phyloP scores from a whole-genome alignment of 1,140 invertebrate species.

The Drosophila arawakana region DNA sequence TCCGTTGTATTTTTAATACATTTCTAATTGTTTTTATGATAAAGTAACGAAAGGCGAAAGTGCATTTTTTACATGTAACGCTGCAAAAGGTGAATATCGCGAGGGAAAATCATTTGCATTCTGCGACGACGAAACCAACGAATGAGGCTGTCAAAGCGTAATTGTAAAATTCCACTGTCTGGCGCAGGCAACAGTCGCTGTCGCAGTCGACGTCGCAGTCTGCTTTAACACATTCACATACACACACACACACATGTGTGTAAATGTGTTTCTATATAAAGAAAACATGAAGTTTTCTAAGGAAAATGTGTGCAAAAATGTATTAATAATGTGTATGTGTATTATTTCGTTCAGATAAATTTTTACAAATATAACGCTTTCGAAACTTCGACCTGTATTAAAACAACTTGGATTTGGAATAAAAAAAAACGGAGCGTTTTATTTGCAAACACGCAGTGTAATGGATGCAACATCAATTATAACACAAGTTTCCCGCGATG shows the following conservation, averaged over 20 bases:
- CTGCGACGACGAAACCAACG: constrained; percentile 64
- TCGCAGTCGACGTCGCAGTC: constrained; percentile 53
- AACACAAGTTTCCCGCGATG: constrained; percentile 98
- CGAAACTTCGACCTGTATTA: constrained; percentile 33
- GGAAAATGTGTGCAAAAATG: constrained; percentile 57
- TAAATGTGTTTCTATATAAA: constrained; percentile 55
- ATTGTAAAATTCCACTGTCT: constrained; percentile 83
- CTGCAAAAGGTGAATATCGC: constrained; percentile 74
- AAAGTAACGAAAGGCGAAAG: constrained; percentile 72
- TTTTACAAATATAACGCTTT: constrained; percentile 53
- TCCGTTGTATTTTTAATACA: constrained; percentile 44
- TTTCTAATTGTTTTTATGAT: constrained; percentile 58
- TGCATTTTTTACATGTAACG: constrained; percentile 66
- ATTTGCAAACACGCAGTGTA: constrained; percentile 85
- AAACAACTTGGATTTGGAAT: constrained; percentile 45
- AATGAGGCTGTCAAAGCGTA: constrained; percentile 80
- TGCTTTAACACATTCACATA: constrained; percentile 31
- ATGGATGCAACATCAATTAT: constrained; percentile 99
- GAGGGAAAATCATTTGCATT: constrained; percentile 80
- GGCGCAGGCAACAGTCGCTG: constrained; percentile 60
- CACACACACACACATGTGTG: constrained; percentile 34
- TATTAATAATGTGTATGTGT: constrained; percentile 64
- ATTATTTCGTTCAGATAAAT: constrained; percentile 50
- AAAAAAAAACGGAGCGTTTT: constrained; percentile 26
- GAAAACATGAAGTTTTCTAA: constrained; percentile 65